A percentile compares a stretch with the other conserved stretches of the same genome.
These are phyloP conservation scores for Acropora yongei DNA, from an alignment of 64 coral and sea anemone genomes.

Conservation along the genomic window DNA sequence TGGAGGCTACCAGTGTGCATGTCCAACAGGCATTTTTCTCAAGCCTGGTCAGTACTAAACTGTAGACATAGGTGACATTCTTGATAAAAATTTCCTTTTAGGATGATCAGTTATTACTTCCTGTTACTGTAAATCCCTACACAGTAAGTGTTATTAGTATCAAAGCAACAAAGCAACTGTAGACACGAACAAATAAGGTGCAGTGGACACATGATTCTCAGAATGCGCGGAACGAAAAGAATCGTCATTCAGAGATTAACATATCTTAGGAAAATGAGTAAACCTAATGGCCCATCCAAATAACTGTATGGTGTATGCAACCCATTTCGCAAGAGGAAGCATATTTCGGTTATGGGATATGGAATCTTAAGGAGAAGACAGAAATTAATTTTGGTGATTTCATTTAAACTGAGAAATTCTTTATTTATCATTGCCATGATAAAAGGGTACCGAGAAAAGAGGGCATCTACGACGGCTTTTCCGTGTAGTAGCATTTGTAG, in stretches of 20 bases:
- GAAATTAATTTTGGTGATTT: neutral
- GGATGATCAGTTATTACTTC: neutral
- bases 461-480: neutral
- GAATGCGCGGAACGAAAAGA: neutral
- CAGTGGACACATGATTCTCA: constrained; percentile 6
- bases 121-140: neutral
- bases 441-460: too few relatives aligned
- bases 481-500: neutral
- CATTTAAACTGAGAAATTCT: neutral
- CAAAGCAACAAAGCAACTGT: neutral
- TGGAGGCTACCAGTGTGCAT: constrained; percentile 49
- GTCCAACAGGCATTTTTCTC: constrained; percentile 42
- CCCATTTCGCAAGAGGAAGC: neutral
- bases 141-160: neutral
- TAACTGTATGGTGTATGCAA: neutral
- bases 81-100: neutral
- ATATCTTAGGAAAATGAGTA: too few relatives aligned
- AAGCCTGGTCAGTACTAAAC: constrained; percentile 40
- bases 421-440: too few relatives aligned
- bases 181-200: neutral
- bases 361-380: neutral
- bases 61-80: neutral
- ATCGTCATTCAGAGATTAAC: too few relatives aligned
- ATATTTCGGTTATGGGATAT: neutral
- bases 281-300: neutral